phyloP scores from a whole-genome alignment of 2,888 invertebrate genomes.

The Dugesia japonica region DNA sequence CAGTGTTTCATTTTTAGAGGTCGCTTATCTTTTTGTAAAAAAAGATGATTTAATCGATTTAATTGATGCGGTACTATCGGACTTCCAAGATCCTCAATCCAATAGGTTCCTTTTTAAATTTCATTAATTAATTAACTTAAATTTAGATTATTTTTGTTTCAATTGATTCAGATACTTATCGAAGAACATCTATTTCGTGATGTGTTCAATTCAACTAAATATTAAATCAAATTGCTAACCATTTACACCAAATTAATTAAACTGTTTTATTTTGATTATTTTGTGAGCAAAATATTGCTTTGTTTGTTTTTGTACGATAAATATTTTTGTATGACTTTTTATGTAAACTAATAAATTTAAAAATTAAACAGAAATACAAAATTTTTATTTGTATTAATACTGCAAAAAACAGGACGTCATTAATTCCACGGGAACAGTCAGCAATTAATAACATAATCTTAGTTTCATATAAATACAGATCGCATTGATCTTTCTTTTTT shows the following conservation, averaged over 20 bases:
- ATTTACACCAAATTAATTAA: not conserved
- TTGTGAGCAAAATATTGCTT: not conserved
- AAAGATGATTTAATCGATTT: slow-evolving; percentile 10
- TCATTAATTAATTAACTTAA: not conserved
- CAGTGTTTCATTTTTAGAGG: not conserved
- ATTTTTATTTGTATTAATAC: not conserved
- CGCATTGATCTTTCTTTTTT: too few relatives aligned
- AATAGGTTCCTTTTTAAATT: not conserved
- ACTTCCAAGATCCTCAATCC: not conserved
- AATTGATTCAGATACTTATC: not conserved
- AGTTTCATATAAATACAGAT: too few relatives aligned
- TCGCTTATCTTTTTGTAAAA: not conserved
- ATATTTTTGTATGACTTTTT: not conserved
- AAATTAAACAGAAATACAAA: not conserved
- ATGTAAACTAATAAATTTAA: not conserved
- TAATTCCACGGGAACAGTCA: too few relatives aligned
- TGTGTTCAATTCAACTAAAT: slow-evolving; percentile 2
- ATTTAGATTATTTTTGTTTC: slow-evolving; percentile 15
- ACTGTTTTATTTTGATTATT: not conserved
- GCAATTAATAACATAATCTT: too few relatives aligned
- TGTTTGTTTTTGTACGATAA: not conserved
- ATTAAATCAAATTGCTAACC: not conserved
- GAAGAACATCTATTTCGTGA: slow-evolving; percentile 10
- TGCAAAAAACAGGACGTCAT: too few relatives aligned
- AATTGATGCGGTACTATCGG: not conserved